Percentiles rank a stretch among this genome's conserved stretches.
These are phyloP conservation scores for Ginglymostoma cirratum DNA, from an alignment of 2,113 vertebrate species.

Conservation along the genomic window DNA sequence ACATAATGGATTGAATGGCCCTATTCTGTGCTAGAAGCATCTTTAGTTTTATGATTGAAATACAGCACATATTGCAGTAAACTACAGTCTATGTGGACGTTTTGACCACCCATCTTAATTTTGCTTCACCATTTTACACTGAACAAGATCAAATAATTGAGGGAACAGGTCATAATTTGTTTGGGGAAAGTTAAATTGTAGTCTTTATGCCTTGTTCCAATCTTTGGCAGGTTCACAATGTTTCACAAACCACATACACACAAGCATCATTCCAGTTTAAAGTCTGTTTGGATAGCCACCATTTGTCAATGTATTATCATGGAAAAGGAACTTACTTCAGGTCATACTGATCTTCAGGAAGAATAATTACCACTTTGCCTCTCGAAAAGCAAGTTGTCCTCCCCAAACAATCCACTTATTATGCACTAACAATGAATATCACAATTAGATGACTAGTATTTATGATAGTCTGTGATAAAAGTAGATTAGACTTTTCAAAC, in stretches of 20 bases:
- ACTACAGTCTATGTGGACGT: background rate
- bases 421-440: background rate
- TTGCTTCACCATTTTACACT: background rate
- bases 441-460: background rate
- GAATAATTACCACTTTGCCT: background rate
- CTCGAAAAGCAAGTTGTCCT: background rate
- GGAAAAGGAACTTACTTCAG: background rate
- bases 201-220: background rate
- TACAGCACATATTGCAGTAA: background rate
- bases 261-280: background rate
- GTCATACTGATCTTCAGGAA: background rate
- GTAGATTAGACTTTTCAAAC: background rate
- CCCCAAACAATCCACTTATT: background rate
- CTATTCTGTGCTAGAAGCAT: background rate
- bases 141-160: background rate
- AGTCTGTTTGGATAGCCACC: background rate
- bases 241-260: slow-evolving; percentile 21
- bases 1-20: background rate
- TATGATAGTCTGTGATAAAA: slow-evolving; percentile 28
- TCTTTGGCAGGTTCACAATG: background rate
- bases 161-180: background rate
- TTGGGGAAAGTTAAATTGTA: background rate
- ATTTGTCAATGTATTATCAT: background rate
- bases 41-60: background rate
- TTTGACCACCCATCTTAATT: background rate